Percentiles rank a stretch among this genome's conserved stretches.
phyloP scores from a whole-genome alignment of 2,113 vertebrate species.

The Microcebus tavaratra region DNA sequence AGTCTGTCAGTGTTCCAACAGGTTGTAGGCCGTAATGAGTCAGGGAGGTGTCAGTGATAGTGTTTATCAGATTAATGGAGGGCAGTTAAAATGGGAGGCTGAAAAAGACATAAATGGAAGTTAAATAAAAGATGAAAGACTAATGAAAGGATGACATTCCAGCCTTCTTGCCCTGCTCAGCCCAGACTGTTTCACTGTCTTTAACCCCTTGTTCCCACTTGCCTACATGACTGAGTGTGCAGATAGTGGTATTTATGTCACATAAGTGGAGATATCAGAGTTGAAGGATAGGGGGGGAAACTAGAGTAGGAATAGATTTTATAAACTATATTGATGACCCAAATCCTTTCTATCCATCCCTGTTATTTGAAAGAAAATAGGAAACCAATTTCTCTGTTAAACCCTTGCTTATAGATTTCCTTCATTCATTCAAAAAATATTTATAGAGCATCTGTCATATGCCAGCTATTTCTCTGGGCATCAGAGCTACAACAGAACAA shows the following conservation, averaged over 20 bases:
- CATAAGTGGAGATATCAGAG: not conserved
- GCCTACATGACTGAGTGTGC: not conserved
- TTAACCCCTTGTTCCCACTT: not conserved
- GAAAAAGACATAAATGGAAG: not conserved
- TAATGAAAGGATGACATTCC: not conserved
- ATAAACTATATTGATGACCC: not conserved
- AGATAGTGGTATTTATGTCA: not conserved
- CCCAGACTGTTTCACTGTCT: not conserved
- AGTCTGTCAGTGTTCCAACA: not conserved
- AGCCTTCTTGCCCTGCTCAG: not conserved
- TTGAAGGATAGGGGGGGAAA: not conserved
- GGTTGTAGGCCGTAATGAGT: not conserved
- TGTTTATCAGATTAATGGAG: not conserved
- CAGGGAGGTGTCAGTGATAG: not conserved
- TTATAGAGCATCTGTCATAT: not conserved
- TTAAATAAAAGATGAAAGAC: not conserved
- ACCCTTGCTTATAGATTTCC: not conserved
- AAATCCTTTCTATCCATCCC: not conserved
- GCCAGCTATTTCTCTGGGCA: not conserved
- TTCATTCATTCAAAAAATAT: slow-evolving; percentile 12
- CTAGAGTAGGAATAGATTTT: not conserved
- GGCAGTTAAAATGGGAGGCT: not conserved
- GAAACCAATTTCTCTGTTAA: not conserved
- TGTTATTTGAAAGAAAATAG: not conserved
- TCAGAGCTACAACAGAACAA: not conserved